Evolutionary conservation across 2,888 invertebrate species (phyloP), one percentile per base, ranked within the genome.

Genomic region (Netelia fuscicornis): DNA sequence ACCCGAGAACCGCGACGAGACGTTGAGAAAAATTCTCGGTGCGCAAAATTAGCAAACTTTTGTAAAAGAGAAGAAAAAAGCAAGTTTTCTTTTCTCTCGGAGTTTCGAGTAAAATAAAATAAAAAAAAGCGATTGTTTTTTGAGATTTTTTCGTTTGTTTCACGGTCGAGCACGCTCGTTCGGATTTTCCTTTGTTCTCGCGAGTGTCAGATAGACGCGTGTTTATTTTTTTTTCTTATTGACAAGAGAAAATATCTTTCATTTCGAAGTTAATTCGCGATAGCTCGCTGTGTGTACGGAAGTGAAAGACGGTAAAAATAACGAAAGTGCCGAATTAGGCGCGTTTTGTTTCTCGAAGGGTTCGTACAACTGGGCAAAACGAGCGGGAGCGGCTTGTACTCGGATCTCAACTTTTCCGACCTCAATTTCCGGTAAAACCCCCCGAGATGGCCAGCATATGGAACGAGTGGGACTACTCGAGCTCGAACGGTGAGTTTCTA

Each of bases 391-490:
- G 91, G 90, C 89, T 87, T 91, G 48, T 92, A 91, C 93, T 93
- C 92, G 93, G 93, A 93, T 91, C 92, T 91, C 71, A 92, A 91
- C 88, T 93, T 91, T 86, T 86, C 91, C 88, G 93, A 92, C 85
- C 90, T 93, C 85, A 92, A 92, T 92, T 92, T 92, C 86, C 89
- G 88, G 83, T 91, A 90, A 88, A 80, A 67, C 67, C 89, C 86
- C 86, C 88, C 89, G 88, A 86, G 84, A 93, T 93, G 93, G 89
- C 89, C 86, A 91, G 89, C 87, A 95, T 95, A 94, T 94, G 94
- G 89, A 94, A 94, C 89, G 95, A 95, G 83, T 96, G 96, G 96
- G 96, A 95, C 94, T 96, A 96, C 94, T 95, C 95, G 89, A 94
- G 94, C 90, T 94, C 94, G 88, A 95, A 96, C 93, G 96, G 96